Base-by-base conservation (phyloP, 2,797 vertebrate genomes). In the Synanceia verrucosa region DNA sequence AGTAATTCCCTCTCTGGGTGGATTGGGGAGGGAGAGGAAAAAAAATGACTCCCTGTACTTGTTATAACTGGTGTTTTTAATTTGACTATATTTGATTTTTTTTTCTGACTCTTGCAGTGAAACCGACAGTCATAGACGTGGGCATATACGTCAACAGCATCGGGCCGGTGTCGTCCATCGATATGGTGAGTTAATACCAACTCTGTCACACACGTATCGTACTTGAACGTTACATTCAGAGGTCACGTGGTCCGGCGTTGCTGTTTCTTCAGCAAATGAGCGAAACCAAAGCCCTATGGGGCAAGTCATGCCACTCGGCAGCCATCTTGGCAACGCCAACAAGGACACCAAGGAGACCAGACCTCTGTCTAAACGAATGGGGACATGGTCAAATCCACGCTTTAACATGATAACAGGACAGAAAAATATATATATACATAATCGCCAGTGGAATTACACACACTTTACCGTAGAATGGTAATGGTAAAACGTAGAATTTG, bases 91-190 rank as follows among this genome's bases (percentile, higher is more conserved):
- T 73, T 60, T 24, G 69, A 63, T 44, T 74, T 29, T 50, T 62
- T 76, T 70, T 84, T 91, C 86, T 90, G 71, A 11, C 64, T 74
- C 46, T 85, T 91, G 71, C 95, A 99, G 97, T 96, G 88, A 97
- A 97, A 91, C 96, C 97, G 4, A 99, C 97, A 0, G 92, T 98
- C 76, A 96, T 99, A 65, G 96, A 98, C 63, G 97, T 98, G 83
- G 97, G 97, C 84, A 98, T 98, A 84, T 99, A 96, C 51, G 95
- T 98, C 84, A 99, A 99, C 94, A 99, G 97, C 94, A 99, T 99
- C 69, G 97, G 97, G 62, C 97, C 97, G 0, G 97, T 99, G 84
- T 99, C 97, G n/a, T 99, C 97, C 62, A 99, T 99, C 87, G 97
- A 99, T 83, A 98, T 99, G 97, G 97, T 99, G 93, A 97, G 97